A percentile compares a stretch with the other conserved stretches of the same genome.
Conservation (phyloP, 2,888 invertebrate genomes). For the Phorcus lineatus region DNA sequence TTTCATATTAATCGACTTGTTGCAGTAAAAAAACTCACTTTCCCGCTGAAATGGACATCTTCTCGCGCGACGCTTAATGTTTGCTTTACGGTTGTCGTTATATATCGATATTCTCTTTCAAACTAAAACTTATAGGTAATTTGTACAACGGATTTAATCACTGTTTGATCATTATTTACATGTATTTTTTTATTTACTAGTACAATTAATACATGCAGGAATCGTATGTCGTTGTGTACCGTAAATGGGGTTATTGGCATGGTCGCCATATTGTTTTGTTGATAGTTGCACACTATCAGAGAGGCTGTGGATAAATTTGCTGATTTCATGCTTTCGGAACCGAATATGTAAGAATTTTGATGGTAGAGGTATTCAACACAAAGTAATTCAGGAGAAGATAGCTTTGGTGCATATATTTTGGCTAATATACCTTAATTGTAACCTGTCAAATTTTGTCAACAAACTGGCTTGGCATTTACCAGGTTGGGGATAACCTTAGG, state of each 20-base stretch:
- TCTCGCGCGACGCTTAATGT: not conserved
- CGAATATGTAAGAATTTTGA: too few species aligned
- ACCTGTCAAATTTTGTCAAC: not conserved
- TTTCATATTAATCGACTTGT: not conserved
- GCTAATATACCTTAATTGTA: too few species aligned
- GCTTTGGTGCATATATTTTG: too few species aligned
- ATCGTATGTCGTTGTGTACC: not conserved
- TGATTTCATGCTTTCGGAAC: too few species aligned
- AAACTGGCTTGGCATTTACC: not conserved
- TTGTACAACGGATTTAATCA: too few species aligned
- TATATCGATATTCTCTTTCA: not conserved
- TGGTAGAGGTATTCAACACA: too few species aligned
- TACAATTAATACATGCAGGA: not conserved
- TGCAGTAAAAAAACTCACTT: not conserved
- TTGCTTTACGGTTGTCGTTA: not conserved
- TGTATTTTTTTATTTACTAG: too few species aligned
- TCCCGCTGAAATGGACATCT: constrained; percentile 28
- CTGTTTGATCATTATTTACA: too few species aligned
- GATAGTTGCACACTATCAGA: too few species aligned
- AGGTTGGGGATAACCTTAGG: too few species aligned
- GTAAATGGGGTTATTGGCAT: not conserved
- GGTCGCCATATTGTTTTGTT: constrained; percentile 21
- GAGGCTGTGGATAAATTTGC: too few species aligned
- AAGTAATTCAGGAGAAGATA: too few species aligned
- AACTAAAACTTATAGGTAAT: not conserved